Evolutionary conservation across 2,888 invertebrate genomes (phyloP).

Genomic region (Maniola hyperantus): DNA sequence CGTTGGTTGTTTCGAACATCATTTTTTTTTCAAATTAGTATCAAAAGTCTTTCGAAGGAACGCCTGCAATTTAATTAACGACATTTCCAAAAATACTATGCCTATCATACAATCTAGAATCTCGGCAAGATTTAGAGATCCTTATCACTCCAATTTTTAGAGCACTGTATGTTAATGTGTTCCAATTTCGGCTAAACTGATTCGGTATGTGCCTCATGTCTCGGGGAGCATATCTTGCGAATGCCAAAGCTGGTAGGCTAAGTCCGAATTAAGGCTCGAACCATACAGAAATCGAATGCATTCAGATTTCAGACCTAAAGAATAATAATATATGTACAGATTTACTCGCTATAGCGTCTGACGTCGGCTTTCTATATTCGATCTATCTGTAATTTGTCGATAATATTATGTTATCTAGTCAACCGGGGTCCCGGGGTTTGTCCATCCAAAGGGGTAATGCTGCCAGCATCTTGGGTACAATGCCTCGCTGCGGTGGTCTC

Average conservation of each 20-base stretch:
- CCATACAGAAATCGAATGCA: not conserved
- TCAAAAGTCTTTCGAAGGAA: no score
- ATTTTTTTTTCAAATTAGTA: no score
- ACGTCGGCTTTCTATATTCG: no score
- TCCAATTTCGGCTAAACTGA: conserved; percentile 27
- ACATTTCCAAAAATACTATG: not conserved
- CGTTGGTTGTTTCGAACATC: no score
- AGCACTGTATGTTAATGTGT: conserved; percentile 17
- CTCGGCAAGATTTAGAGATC: not conserved
- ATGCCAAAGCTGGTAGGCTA: conserved; percentile 20
- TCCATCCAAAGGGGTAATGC: no score
- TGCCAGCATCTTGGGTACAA: no score
- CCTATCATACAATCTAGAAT: not conserved
- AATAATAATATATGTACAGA: no score
- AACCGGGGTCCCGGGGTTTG: no score
- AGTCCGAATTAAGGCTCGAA: not conserved
- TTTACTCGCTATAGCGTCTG: no score
- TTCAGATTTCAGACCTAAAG: not conserved
- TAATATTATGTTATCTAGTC: no score
- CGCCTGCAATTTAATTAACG: not conserved
- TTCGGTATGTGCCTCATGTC: conserved; percentile 29
- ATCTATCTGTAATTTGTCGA: not conserved
- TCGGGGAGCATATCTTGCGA: conserved; percentile 25
- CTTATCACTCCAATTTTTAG: conserved; percentile 5
- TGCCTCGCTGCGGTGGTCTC: no score